Conservation (phyloP, 2,797 vertebrate species). For the Chiropotes sagulatus region DNA sequence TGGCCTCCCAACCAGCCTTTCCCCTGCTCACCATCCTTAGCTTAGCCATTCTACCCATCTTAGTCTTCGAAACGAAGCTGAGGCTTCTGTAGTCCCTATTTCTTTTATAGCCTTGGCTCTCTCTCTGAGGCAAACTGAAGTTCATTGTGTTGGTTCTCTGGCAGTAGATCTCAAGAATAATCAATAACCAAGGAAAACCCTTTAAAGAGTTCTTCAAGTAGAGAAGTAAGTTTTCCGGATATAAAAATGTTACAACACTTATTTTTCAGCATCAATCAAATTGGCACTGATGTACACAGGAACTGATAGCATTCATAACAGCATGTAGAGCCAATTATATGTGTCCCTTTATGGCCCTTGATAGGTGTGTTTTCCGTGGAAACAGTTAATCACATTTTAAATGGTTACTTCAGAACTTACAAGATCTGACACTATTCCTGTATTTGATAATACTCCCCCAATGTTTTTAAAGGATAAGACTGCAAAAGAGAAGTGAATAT, state of each 20-base stretch:
- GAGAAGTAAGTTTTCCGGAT: neutral
- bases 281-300: neutral
- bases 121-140: neutral
- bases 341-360: constrained; percentile 28
- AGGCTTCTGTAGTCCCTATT: neutral
- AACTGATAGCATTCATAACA: neutral
- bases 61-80: neutral
- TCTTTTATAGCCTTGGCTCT: neutral
- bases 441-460: neutral
- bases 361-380: constrained; percentile 18
- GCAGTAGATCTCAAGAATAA: neutral
- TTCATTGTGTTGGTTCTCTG: neutral
- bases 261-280: constrained; percentile 26
- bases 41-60: neutral
- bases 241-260: neutral
- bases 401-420: constrained; percentile 16
- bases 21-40: neutral
- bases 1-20: neutral
- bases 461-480: constrained; percentile 34
- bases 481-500: constrained; percentile 28
- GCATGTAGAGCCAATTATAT: neutral
- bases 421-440: neutral
- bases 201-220: constrained; percentile 29
- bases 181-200: constrained; percentile 32
- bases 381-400: constrained; percentile 43